A percentile compares a stretch with the other conserved stretches of the same genome.
Evolutionary conservation across 2,888 invertebrate species (phyloP).

Genomic region (Cynaeus angustus): DNA sequence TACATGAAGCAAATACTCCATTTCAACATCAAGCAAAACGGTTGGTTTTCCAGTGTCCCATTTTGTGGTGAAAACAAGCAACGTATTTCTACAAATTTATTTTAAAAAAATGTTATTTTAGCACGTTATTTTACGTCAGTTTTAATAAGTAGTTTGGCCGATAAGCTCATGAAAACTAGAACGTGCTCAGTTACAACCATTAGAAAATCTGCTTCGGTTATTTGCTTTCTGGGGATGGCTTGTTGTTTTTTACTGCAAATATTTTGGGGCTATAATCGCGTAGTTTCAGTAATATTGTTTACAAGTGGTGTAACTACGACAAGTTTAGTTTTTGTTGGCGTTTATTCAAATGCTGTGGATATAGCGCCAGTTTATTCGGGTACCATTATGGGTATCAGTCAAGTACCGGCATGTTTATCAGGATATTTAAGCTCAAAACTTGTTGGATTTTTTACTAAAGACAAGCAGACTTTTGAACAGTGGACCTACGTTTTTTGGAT

Average conservation of each 20-base stretch:
- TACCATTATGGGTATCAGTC: background rate
- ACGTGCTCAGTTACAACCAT: background rate
- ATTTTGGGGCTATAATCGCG: background rate
- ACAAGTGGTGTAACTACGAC: background rate
- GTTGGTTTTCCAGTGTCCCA: no score
- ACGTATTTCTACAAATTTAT: no score
- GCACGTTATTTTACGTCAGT: no score
- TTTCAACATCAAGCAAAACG: no score
- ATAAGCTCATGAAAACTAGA: background rate
- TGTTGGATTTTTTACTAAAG: background rate
- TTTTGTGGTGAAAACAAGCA: no score
- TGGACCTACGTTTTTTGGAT: conserved; percentile 3
- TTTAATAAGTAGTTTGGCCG: background rate
- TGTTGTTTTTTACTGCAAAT: background rate
- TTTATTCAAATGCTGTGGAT: background rate
- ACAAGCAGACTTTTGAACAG: background rate
- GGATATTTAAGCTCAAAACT: background rate
- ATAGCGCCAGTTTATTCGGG: background rate
- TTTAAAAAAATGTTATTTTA: no score
- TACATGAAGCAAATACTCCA: no score
- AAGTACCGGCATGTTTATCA: background rate
- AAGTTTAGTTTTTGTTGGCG: background rate
- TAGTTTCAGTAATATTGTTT: background rate
- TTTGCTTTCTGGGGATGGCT: background rate
- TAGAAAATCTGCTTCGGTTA: background rate